Evolutionary conservation across 2,797 vertebrate species (phyloP).

Genomic region (Pseudochaenichthys georgianus): DNA sequence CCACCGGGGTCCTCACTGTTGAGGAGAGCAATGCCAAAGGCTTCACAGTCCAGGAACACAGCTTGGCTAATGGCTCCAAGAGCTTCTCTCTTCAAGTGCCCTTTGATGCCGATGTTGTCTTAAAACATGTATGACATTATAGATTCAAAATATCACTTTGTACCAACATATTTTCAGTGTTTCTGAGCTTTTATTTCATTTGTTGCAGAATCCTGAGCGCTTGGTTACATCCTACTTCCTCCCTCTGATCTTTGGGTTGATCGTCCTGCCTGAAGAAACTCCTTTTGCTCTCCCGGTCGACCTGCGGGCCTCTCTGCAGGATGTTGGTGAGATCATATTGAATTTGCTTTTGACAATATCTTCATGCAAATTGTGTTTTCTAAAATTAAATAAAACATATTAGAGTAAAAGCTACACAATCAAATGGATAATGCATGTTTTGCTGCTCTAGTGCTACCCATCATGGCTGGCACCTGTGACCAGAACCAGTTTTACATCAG

Average conservation of each 20-base stretch:
- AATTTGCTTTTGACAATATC: background rate
- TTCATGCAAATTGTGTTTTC: background rate
- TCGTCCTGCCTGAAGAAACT: conserved; percentile 76
- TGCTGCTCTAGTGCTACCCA: conserved; percentile 72
- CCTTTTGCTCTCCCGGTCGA: conserved; percentile 65
- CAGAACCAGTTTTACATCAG: too few species aligned
- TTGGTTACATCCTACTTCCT: conserved; percentile 71
- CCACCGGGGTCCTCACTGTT: too few species aligned
- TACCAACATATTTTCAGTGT: too few species aligned
- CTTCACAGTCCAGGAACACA: too few species aligned
- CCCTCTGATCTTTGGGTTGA: conserved; percentile 72
- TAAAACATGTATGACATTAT: too few species aligned
- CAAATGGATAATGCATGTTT: background rate
- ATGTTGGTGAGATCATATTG: conserved; percentile 72
- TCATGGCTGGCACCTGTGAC: conserved; percentile 23
- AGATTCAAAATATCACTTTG: too few species aligned
- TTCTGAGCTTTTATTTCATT: too few species aligned
- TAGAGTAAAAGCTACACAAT: background rate
- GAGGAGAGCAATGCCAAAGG: too few species aligned
- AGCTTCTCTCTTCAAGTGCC: too few species aligned
- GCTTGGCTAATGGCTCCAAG: too few species aligned
- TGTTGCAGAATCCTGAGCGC: too few species aligned
- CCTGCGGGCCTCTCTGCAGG: conserved; percentile 61
- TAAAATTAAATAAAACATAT: background rate
- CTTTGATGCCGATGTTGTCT: too few species aligned